Conservation (phyloP, 2,888 invertebrate species). For the Malacosoma neustria region DNA sequence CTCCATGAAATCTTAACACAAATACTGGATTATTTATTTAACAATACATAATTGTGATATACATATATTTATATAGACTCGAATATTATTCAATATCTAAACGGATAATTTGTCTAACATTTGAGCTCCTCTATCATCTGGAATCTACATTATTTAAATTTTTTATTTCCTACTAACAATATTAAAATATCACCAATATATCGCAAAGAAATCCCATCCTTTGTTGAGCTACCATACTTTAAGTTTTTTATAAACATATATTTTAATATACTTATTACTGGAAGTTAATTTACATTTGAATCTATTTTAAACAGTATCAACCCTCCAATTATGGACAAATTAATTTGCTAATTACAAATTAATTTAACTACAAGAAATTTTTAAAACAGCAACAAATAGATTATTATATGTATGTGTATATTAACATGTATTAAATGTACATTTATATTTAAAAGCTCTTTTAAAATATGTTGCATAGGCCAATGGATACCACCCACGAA, state of each 20-base stretch:
- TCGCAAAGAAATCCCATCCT: not conserved
- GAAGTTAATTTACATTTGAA: no score
- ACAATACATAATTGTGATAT: constrained; percentile 18
- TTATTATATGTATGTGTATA: no score
- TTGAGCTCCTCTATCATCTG: not conserved
- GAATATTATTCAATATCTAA: constrained; percentile 1
- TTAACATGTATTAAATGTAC: no score
- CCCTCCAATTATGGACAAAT: no score
- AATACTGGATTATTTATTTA: constrained; percentile 29
- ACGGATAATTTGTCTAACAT: not conserved
- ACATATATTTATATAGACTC: not conserved
- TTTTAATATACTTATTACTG: no score
- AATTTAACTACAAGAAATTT: no score
- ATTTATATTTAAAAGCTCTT: no score
- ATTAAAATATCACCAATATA: not conserved
- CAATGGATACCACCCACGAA: constrained; percentile 26
- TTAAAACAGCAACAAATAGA: no score
- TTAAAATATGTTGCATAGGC: constrained; percentile 26
- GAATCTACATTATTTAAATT: not conserved
- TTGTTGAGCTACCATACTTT: not conserved
- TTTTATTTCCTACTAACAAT: not conserved
- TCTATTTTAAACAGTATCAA: no score
- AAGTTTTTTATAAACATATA: no score
- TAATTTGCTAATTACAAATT: no score
- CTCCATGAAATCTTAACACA: constrained; percentile 33